A percentile compares a stretch with the other conserved stretches of the same genome.
Evolutionary conservation across 2,888 invertebrate genomes (phyloP).

Genomic region (Cephus rjabovi): DNA sequence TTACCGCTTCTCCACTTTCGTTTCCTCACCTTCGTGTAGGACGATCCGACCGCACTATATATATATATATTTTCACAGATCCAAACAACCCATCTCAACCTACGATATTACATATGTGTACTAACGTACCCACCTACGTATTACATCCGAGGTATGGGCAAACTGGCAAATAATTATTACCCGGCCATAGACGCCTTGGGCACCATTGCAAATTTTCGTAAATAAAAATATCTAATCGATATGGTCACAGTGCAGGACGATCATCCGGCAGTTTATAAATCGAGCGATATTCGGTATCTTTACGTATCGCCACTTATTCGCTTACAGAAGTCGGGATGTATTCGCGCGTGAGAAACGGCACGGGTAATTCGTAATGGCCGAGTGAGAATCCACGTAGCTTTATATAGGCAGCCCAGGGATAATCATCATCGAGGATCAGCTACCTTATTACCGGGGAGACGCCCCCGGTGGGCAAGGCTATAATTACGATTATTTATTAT

Average conservation of each 20-base stretch:
- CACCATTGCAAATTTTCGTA: background rate
- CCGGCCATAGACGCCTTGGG: background rate
- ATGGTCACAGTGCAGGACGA: background rate
- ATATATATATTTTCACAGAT: background rate
- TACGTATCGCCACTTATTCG: background rate
- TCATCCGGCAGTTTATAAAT: background rate
- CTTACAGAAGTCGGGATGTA: background rate
- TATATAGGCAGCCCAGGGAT: background rate
- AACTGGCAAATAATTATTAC: background rate
- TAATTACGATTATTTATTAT: constrained; percentile 14
- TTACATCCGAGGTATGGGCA: background rate
- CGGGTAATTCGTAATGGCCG: background rate
- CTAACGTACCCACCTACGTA: background rate
- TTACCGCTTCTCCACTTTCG: constrained; percentile 19
- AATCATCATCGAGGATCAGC: constrained; percentile 8
- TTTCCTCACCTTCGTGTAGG: constrained; percentile 14
- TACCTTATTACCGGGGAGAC: constrained; percentile 10
- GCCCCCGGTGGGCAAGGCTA: constrained; percentile 3
- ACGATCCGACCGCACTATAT: background rate
- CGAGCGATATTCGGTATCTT: background rate
- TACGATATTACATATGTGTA: background rate
- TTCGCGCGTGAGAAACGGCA: background rate
- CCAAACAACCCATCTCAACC: background rate
- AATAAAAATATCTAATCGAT: background rate
- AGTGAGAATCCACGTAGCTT: background rate